A percentile compares a stretch with the other conserved stretches of the same genome.
phyloP scores from a whole-genome alignment of 2,888 invertebrate genomes.

The Philereme transversata region DNA sequence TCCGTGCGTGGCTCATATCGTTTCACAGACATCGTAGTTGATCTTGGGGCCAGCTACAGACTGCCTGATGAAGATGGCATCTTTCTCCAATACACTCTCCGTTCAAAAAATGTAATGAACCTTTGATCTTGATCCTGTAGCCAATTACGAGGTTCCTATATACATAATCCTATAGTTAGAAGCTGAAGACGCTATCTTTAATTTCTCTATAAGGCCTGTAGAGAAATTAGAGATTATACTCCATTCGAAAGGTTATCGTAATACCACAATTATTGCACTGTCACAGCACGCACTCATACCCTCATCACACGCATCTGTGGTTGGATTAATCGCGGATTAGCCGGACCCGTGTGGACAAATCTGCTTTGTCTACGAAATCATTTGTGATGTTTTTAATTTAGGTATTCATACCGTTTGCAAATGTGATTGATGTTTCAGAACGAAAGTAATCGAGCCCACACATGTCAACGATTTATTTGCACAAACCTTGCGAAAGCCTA shows the following conservation, averaged over 20 bases:
- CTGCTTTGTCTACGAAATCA: conserved; percentile 60
- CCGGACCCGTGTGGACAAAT: conserved; percentile 55
- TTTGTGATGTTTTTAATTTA: conserved; percentile 53
- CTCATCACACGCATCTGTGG: conserved; percentile 72
- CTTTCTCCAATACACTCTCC: conserved; percentile 8
- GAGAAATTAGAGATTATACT: no score
- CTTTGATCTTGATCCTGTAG: no score
- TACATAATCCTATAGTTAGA: no score
- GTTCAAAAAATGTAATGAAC: conserved; percentile 9
- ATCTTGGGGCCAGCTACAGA: no score
- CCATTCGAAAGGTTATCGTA: conserved; percentile 52
- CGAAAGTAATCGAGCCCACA: conserved; percentile 17
- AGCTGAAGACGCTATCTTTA: no score
- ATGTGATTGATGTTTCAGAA: conserved; percentile 36
- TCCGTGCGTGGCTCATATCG: no score
- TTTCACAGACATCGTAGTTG: no score
- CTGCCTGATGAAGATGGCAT: neutral
- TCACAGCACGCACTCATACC: conserved; percentile 60
- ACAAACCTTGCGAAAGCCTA: no score
- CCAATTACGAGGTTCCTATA: no score
- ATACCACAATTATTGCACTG: conserved; percentile 74
- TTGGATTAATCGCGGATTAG: conserved; percentile 70
- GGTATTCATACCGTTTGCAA: conserved; percentile 35
- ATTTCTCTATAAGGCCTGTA: no score
- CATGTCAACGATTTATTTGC: no score